Evolutionary conservation across 2,113 vertebrate species (phyloP).

Genomic region (Heliornis fulica): DNA sequence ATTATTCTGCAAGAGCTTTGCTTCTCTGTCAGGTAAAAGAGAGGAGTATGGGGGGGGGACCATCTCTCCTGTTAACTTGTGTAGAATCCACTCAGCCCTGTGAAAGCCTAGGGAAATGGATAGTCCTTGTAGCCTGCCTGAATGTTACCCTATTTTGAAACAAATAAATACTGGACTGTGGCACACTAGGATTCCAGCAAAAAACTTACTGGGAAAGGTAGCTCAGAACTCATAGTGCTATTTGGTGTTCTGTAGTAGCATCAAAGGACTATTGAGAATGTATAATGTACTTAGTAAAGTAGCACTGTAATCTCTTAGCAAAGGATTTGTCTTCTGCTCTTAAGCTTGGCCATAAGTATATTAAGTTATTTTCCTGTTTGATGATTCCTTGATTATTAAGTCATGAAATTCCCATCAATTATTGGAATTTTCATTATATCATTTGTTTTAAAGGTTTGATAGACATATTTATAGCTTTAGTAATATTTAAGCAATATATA

Average conservation of each 20-base stretch:
- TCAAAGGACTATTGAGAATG: background rate
- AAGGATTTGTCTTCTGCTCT: background rate
- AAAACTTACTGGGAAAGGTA: background rate
- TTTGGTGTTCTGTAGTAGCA: background rate
- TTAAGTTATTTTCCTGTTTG: background rate
- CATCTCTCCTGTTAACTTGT: background rate
- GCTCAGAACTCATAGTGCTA: background rate
- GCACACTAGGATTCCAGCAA: background rate
- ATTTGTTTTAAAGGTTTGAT: background rate
- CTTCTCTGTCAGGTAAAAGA: background rate
- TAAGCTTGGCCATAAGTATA: background rate
- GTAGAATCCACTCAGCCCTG: background rate
- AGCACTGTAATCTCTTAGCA: fast-evolving
- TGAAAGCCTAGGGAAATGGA: background rate
- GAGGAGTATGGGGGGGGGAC: background rate
- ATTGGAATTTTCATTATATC: background rate
- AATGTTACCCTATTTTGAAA: background rate
- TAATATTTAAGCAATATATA: background rate
- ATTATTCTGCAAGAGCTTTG: background rate
- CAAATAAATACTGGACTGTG: background rate
- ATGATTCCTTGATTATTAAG: background rate
- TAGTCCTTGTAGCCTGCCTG: background rate
- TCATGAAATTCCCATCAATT: background rate
- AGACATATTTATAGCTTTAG: background rate
- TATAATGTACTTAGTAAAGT: background rate